Percentiles rank a stretch among this genome's conserved stretches.
Conservation (phyloP, 2,888 invertebrate species). For the Rhingia rostrata region DNA sequence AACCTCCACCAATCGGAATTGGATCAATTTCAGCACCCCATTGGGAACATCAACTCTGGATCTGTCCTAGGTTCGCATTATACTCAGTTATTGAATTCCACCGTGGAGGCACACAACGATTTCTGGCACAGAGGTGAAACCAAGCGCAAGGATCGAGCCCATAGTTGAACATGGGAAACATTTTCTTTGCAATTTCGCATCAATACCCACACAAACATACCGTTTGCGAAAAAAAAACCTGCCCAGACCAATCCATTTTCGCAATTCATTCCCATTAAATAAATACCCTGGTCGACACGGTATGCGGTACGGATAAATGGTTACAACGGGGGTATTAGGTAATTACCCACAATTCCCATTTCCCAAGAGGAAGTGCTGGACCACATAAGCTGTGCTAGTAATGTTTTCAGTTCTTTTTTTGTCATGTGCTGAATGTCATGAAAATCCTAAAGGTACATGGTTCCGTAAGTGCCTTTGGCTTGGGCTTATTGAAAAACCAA, state of each 20-base stretch:
- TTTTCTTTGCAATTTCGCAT: constrained; percentile 42
- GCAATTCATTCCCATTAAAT: constrained; percentile 70
- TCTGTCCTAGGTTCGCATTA: constrained; percentile 14
- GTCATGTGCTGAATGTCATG: background rate
- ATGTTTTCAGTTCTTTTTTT: constrained; percentile 22
- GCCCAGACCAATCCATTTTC: constrained; percentile 49
- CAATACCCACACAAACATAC: constrained; percentile 4
- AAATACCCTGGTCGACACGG: constrained; percentile 45
- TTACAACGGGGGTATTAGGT: constrained; percentile 39
- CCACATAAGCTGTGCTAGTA: constrained; percentile 45
- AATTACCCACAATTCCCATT: constrained; percentile 27
- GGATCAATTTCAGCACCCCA: constrained; percentile 38
- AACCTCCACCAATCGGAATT: constrained; percentile 8
- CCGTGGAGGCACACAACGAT: constrained; percentile 10
- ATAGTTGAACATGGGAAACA: constrained; percentile 9
- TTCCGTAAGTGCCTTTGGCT: constrained; percentile 41
- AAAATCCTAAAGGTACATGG: constrained; percentile 35
- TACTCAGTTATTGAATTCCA: constrained; percentile 25
- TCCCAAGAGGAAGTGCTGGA: constrained; percentile 28
- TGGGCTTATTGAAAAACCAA: constrained; percentile 17
- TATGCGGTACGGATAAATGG: constrained; percentile 36
- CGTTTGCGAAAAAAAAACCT: constrained; percentile 13
- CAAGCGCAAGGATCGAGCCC: constrained; percentile 19
- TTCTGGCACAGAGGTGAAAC: constrained; percentile 18
- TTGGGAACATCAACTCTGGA: constrained; percentile 23